Percentiles rank a stretch among this genome's conserved stretches.
These are phyloP conservation scores for Electrophaes corylata DNA, from an alignment of 2,888 invertebrate species.

Conservation along the genomic window DNA sequence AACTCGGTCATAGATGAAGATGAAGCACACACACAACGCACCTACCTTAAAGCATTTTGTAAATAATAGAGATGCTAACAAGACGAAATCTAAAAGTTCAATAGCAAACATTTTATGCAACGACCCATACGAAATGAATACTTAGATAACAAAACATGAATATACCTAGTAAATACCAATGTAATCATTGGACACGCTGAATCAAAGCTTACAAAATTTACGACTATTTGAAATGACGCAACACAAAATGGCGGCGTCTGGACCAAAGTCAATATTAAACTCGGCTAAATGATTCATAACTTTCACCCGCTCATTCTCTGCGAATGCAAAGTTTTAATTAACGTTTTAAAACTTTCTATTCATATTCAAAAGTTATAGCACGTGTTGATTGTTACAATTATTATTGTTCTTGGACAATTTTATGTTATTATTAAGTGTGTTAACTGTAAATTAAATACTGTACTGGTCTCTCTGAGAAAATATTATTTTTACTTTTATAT, in stretches of 20 bases:
- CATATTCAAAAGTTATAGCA: slow-evolving; percentile 54
- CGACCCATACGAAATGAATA: background rate
- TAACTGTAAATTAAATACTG: background rate
- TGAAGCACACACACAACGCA: slow-evolving; percentile 15
- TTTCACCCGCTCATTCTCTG: slow-evolving; percentile 55
- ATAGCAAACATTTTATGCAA: slow-evolving; percentile 26
- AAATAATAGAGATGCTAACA: slow-evolving; percentile 25
- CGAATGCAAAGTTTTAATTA: slow-evolving; percentile 71
- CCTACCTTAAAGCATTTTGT: slow-evolving; percentile 11
- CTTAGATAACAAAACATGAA: slow-evolving; percentile 14
- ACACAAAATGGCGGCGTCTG: slow-evolving; percentile 44
- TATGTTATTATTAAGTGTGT: slow-evolving; percentile 42
- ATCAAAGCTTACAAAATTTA: slow-evolving; percentile 36
- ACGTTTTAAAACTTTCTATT: slow-evolving; percentile 70
- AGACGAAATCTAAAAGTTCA: slow-evolving; percentile 32
- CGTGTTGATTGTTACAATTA: slow-evolving; percentile 54
- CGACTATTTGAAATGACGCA: slow-evolving; percentile 48
- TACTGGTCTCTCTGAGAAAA: background rate
- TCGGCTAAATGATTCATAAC: slow-evolving; percentile 52
- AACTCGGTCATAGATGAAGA: slow-evolving; percentile 17
- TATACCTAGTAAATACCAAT: slow-evolving; percentile 28
- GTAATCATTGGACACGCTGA: slow-evolving; percentile 32
- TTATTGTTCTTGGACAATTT: slow-evolving; percentile 50
- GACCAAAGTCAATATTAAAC: slow-evolving; percentile 56
- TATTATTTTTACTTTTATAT: too few relatives aligned